Percentiles rank a stretch among this genome's conserved stretches.
Evolutionary conservation across 2,888 invertebrate genomes (phyloP).

Genomic region (Amorpha juglandis): DNA sequence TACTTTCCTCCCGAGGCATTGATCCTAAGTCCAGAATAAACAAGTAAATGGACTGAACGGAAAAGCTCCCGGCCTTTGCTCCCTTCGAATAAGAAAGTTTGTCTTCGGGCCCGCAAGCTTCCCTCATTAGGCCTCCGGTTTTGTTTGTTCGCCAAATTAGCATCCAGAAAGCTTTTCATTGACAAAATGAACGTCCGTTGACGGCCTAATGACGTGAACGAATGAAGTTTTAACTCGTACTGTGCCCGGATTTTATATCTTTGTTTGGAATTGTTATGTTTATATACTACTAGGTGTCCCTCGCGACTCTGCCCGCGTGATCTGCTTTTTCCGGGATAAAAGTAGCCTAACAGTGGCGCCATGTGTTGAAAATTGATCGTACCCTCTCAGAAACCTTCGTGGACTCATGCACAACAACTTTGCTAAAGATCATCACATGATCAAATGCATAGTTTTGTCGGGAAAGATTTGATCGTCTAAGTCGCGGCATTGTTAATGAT

Average conservation of each 20-base stretch:
- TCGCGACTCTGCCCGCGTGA: too few relatives aligned
- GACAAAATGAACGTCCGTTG: constrained; percentile 56
- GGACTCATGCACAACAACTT: too few relatives aligned
- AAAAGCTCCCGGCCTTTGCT: constrained; percentile 62
- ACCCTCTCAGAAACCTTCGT: too few relatives aligned
- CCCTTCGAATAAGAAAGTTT: constrained; percentile 77
- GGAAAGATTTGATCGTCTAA: too few relatives aligned
- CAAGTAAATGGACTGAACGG: constrained; percentile 80
- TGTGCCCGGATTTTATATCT: constrained; percentile 50
- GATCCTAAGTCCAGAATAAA: constrained; percentile 75
- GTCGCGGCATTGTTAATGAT: too few relatives aligned
- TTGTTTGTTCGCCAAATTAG: constrained; percentile 82
- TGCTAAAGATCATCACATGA: too few relatives aligned
- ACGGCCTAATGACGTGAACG: constrained; percentile 66
- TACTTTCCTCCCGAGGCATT: constrained; percentile 52
- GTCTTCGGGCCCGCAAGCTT: constrained; percentile 65
- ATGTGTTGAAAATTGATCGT: too few relatives aligned
- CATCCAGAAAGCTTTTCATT: constrained; percentile 73
- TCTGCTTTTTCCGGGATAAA: too few relatives aligned
- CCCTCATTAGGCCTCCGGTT: constrained; percentile 79
- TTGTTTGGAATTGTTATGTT: constrained; percentile 24
- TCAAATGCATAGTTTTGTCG: too few relatives aligned
- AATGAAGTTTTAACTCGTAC: constrained; percentile 45
- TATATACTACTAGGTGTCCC: too few relatives aligned
- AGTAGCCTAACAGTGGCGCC: too few relatives aligned